These are phyloP conservation scores for Tinea pellionella DNA, from an alignment of 2,888 invertebrate species.

Conservation along the genomic window DNA sequence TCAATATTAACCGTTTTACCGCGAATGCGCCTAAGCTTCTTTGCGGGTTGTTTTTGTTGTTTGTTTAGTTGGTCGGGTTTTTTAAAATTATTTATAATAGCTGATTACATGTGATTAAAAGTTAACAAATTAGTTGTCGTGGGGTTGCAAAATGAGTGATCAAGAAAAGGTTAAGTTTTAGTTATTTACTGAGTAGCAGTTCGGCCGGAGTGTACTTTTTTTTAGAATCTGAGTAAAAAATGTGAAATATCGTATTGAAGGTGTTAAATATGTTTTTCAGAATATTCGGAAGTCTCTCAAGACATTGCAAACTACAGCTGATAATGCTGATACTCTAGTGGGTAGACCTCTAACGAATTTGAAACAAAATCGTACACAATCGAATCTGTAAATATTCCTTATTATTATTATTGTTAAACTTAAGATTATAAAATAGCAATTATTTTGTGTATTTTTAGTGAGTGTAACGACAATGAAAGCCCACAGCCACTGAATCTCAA, in stretches of 20 bases:
- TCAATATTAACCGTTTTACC: too few species aligned
- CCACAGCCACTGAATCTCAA: background rate
- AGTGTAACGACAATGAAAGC: background rate
- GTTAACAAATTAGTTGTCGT: background rate
- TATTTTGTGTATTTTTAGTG: background rate
- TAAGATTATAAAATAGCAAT: background rate
- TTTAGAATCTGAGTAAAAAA: too few species aligned
- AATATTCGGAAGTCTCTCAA: conserved; percentile 77
- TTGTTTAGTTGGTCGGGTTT: too few species aligned
- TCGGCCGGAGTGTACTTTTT: too few species aligned
- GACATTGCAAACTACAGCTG: conserved; percentile 77
- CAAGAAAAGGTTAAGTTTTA: background rate
- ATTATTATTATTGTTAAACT: background rate
- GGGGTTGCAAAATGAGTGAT: background rate
- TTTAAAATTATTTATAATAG: too few species aligned
- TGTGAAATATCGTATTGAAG: background rate
- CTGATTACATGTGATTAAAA: too few species aligned
- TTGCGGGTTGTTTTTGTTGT: too few species aligned
- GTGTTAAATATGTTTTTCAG: conserved; percentile 21
- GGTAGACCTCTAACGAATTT: conserved; percentile 69
- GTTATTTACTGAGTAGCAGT: too few species aligned
- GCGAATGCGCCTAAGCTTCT: too few species aligned
- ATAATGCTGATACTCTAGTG: conserved; percentile 81
- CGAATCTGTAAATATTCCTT: conserved; percentile 41
- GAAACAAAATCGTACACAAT: conserved; percentile 62